These are phyloP conservation scores for Holcopasites calliopsidis DNA, from an alignment of 1,140 invertebrate genomes.

Conservation along the genomic window DNA sequence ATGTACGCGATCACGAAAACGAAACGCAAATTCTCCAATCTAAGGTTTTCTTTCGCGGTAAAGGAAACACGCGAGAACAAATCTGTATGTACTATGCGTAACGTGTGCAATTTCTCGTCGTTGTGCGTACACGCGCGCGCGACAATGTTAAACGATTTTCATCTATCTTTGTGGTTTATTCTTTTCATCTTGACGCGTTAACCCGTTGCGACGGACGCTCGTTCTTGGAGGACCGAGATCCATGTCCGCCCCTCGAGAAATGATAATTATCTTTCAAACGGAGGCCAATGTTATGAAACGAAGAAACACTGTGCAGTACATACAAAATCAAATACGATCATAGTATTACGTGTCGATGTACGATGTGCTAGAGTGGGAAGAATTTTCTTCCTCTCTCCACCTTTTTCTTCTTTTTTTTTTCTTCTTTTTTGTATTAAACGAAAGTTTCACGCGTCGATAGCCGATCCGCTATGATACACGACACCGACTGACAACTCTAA, in stretches of 20 bases:
- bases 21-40: background rate
- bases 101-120: constrained; percentile 1
- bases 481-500: constrained; percentile 66
- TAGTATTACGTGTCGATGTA: constrained; percentile 67
- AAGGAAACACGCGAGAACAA: background rate
- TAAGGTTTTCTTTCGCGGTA: background rate
- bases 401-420: background rate
- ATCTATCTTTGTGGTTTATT: constrained; percentile 39
- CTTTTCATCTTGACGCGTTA: constrained; percentile 45
- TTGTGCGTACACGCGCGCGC: background rate
- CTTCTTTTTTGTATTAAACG: constrained; percentile 65
- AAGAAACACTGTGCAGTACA: constrained; percentile 37
- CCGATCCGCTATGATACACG: constrained; percentile 48
- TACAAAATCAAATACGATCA: constrained; percentile 51
- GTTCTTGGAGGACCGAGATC: background rate
- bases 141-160: constrained; percentile 24
- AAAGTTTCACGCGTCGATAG: constrained; percentile 61
- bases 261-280: constrained; percentile 26
- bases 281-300: constrained; percentile 2
- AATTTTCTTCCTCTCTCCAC: background rate
- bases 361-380: constrained; percentile 42
- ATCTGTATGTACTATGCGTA: background rate
- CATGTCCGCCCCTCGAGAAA: background rate
- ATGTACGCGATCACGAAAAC: no score
- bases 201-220: constrained; percentile 2